Base-by-base conservation (phyloP, 1,140 invertebrate genomes). In the Hylaeus anthracinus region DNA sequence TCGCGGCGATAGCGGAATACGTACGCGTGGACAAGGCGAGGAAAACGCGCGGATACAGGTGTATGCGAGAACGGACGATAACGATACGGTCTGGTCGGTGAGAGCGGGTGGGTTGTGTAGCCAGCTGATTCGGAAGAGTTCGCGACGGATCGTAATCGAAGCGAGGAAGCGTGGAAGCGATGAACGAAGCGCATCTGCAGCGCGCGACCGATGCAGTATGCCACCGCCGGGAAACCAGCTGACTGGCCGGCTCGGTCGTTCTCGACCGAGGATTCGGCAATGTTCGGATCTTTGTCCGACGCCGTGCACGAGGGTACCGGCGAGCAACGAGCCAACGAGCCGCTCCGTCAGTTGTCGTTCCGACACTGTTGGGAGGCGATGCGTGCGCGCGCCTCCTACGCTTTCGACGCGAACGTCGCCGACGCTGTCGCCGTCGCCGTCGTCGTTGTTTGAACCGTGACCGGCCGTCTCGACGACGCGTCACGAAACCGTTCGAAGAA, bases 261-360 rank as follows among this genome's bases (percentile, higher is more conserved):
- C 82, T 60, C 86, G 86, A 0, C 6, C 3, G 15, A 2, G 37
- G 37, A 51, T 26, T 88, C 86, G 86, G 75, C 56, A 9, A 10
- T 43, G 37, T 26, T 86, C 85, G 85, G 85, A 86, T 86, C 85
- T 86, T 86, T 87, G 77, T 79, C 67, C 79, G 82, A 60, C 75
- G 79, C 76, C 58, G 83, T 86, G 88, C 90, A 91, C 89, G 89
- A 91, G 89, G 88, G 84, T 89, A 88, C 89, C 90, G 89, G 89
- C 88, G 83, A 89, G 78, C 76, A 67, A 77, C 76, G 74, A 79
- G 72, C 85, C 77, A 26, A 26, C 26, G 26, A 26, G 84, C 43
- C 37, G 39, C 15, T 43, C 60, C 90, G 90, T 90, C 90, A 90
- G 90, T 90, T 88, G 88, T 86, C 87, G 90, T 86, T 89, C 88